Base-by-base conservation (phyloP, 2,797 vertebrate species). In the Cuniculus paca region DNA sequence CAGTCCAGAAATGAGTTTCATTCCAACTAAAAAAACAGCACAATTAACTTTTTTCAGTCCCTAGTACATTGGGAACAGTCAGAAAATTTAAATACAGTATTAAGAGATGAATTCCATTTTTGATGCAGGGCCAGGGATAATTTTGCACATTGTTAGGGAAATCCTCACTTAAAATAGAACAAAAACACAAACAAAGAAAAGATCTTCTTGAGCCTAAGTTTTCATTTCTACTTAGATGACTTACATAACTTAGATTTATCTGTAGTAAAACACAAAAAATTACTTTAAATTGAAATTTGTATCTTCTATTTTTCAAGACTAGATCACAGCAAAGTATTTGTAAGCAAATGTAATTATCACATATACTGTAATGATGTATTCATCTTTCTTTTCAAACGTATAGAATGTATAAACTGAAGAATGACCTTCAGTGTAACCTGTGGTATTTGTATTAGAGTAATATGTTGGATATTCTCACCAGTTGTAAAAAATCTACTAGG, bases 191-290 rank as follows among this genome's bases (percentile, higher is more conserved):
- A 74, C 6, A 68, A 84, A 54, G 5, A 28, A 45, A 72, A 56
- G 6, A 61, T n/a, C 36, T 6, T 50, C 65, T 60, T 20, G 48
- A 60, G 3, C 77, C n/a, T 34, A 36, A 61, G 74, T 92, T 85
- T 65, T 31, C 48, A 34, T 77, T 77, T 34, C 45, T 17, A 50
- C 16, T 5, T 85, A 42, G 4, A 89, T 0, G 42, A 14, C 22
- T 74, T 80, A 68, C 10, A 56, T 88, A 36, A 82, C 60, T 56
- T 75, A 79, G 54, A 78, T 63, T 88, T 85, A 96, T 90, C 24
- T 56, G 36, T 78, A 68, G 4, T 19, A 54, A 60, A 68, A 77
- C 10, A 58, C 16, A 26, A 77, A 60, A 52, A 54, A 28, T 17
- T 84, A n/a, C 85, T 85, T 80, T 83, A 61, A 63, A 84, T 74